Evolutionary conservation across 2,113 vertebrate genomes (phyloP), one percentile per base, ranked within the genome.

Genomic region (Chiloscyllium plagiosum): DNA sequence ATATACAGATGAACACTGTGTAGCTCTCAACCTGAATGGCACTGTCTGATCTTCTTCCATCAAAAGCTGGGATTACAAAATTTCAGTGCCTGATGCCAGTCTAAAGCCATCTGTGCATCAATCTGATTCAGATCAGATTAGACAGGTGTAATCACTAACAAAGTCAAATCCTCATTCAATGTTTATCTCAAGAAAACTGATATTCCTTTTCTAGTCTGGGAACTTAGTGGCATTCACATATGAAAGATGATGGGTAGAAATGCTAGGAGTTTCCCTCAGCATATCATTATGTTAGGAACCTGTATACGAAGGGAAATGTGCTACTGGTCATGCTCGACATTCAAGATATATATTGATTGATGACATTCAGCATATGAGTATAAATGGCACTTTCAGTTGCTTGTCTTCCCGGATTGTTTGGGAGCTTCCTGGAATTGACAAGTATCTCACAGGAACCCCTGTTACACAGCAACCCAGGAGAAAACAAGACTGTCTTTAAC

Each of bases 81-180:
- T 95, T 72, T 42, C 93, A 95, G 20, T 26, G 65, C 68, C 42
- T 72, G 68, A 13, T 95, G 66, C 26, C 66, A 93, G 89, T 93
- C 68, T 95, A 72, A 95, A 95, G 68, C 89, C 61, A 93, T 93
- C 37, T 95, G 93, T 70, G 66, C 93, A 94, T 94, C 93, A 93
- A 68, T 66, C 89, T 93, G 89, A 93, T 65, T 66, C 89, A 66
- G n/a, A 93, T 93, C 89, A 93, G 89, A 66, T 93, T 93, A 93
- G 89, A 93, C 89, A 93, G 89, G 89, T 93, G 89, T 66, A 93
- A 93, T 19, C 56, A 93, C 56, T 37, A 33, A 68, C 89, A 22
- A 93, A 68, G 61, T 66, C 42, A 95, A 95, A 95, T 95, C 93
- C 93, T 95, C 68, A 95, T 72, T 93, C 61, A 93, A n/a, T 95